Percentiles rank a stretch among this genome's conserved stretches.
Conservation (phyloP, 2,888 invertebrate genomes). For the Erebia epiphron region DNA sequence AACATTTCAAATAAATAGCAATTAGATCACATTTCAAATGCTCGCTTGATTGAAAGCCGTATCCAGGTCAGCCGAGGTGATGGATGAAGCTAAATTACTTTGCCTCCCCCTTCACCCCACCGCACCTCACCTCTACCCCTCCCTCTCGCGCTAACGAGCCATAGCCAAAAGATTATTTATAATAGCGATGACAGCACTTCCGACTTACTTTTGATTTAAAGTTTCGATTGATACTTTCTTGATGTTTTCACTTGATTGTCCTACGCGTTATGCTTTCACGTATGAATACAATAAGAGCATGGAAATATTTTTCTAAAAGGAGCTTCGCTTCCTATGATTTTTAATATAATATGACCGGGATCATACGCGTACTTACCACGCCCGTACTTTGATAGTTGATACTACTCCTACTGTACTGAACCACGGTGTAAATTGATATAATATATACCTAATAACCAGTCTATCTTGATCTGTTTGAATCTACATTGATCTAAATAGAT, state of each 20-base stretch:
- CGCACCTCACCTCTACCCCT: conserved; percentile 44
- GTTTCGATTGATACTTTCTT: conserved; percentile 28
- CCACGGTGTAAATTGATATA: too few species aligned
- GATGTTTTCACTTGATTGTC: conserved; percentile 13
- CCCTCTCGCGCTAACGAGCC: conserved; percentile 60
- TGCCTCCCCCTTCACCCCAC: conserved; percentile 46
- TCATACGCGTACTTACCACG: too few species aligned
- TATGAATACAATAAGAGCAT: background rate
- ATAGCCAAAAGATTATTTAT: conserved; percentile 75
- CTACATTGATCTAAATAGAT: too few species aligned
- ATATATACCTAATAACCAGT: too few species aligned
- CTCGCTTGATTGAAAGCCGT: conserved; percentile 65
- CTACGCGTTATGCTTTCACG: background rate
- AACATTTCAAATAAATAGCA: conserved; percentile 34
- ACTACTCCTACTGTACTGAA: too few species aligned
- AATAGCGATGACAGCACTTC: conserved; percentile 73
- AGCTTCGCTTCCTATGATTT: background rate
- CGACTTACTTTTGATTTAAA: conserved; percentile 68
- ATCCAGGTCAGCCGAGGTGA: conserved; percentile 68
- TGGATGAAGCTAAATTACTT: conserved; percentile 75
- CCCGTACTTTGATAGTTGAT: too few species aligned
- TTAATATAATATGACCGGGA: too few species aligned
- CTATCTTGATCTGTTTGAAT: too few species aligned
- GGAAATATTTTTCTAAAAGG: background rate
- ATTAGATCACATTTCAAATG: conserved; percentile 49